Evolutionary conservation across 2,888 invertebrate genomes (phyloP).

Genomic region (Xylocampa areola): DNA sequence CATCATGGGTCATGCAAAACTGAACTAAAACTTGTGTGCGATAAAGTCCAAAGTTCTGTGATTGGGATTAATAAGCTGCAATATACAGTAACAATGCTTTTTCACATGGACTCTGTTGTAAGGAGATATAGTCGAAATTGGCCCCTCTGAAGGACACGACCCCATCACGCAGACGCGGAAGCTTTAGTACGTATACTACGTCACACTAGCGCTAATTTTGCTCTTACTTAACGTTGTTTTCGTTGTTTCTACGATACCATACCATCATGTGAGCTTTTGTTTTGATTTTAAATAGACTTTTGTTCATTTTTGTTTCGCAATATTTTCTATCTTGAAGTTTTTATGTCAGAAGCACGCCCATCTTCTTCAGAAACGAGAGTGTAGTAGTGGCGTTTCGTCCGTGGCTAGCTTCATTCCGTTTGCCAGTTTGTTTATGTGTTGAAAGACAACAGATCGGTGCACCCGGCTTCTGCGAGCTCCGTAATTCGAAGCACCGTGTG

Average conservation of each 20-base stretch:
- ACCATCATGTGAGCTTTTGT: slow-evolving; percentile 52
- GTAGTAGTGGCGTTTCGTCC: slow-evolving; percentile 56
- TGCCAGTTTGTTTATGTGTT: slow-evolving; percentile 88
- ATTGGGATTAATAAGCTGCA: slow-evolving; percentile 67
- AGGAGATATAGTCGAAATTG: slow-evolving; percentile 78
- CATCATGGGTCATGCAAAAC: slow-evolving; percentile 42
- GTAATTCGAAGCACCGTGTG: slow-evolving; percentile 72
- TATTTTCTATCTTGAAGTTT: slow-evolving; percentile 34
- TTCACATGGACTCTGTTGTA: slow-evolving; percentile 75
- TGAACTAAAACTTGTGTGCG: slow-evolving; percentile 18
- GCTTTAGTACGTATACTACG: slow-evolving; percentile 69
- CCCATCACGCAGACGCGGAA: slow-evolving; percentile 86
- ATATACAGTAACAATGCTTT: slow-evolving; percentile 69
- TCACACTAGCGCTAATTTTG: slow-evolving; percentile 85
- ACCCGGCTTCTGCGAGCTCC: slow-evolving; percentile 81
- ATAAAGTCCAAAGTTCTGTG: slow-evolving; percentile 60
- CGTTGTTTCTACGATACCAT: slow-evolving; percentile 55
- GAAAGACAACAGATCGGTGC: slow-evolving; percentile 88
- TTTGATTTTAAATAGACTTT: slow-evolving; percentile 33
- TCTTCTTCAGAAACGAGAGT: slow-evolving; percentile 29
- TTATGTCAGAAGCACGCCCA: slow-evolving; percentile 15
- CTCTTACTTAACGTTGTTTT: slow-evolving; percentile 72
- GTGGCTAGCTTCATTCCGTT: slow-evolving; percentile 84
- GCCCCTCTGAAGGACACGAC: slow-evolving; percentile 68
- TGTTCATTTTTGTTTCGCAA: slow-evolving; percentile 49